A percentile compares a stretch with the other conserved stretches of the same genome.
Evolutionary conservation across 2,888 invertebrate species (phyloP).

Genomic region (Megastigmus dorsalis): DNA sequence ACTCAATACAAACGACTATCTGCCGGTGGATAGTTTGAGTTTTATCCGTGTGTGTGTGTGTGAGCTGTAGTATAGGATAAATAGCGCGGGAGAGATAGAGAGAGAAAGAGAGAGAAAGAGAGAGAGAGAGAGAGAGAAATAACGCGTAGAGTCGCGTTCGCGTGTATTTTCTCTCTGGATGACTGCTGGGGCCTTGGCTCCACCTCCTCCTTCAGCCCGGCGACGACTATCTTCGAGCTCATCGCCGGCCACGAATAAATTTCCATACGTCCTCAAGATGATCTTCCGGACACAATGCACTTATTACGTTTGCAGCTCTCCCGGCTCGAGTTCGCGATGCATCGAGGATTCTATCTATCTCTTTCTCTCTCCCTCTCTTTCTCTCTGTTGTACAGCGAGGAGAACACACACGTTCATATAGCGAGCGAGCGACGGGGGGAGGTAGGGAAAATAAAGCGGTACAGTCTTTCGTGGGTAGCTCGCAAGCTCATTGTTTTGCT

Average conservation of each 20-base stretch:
- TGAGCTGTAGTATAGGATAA: constrained; percentile 33
- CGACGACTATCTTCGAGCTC: constrained; percentile 59
- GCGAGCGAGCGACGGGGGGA: background rate
- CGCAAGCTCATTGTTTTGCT: no score
- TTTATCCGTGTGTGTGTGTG: no score
- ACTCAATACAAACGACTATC: constrained; percentile 58
- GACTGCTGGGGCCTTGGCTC: no score
- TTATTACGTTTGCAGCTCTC: constrained; percentile 61
- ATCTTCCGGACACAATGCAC: constrained; percentile 64
- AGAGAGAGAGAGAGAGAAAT: background rate
- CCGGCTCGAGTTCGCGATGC: no score
- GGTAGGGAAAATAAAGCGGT: constrained; percentile 32
- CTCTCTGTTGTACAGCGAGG: no score
- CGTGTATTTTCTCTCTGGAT: constrained; percentile 27
- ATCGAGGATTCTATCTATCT: no score
- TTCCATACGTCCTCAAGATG: constrained; percentile 66
- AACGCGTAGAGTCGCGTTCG: background rate
- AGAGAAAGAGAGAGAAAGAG: background rate
- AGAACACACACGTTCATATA: background rate
- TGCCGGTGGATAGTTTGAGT: constrained; percentile 37
- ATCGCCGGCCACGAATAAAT: constrained; percentile 68
- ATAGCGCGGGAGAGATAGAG: background rate
- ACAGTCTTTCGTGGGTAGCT: no score
- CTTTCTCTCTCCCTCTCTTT: background rate
- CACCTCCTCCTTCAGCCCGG: constrained; percentile 10